Percentiles rank a stretch among this genome's conserved stretches.
These are phyloP conservation scores for Himantopus leucocephalus DNA, from an alignment of 2,113 vertebrate species.

Conservation along the genomic window DNA sequence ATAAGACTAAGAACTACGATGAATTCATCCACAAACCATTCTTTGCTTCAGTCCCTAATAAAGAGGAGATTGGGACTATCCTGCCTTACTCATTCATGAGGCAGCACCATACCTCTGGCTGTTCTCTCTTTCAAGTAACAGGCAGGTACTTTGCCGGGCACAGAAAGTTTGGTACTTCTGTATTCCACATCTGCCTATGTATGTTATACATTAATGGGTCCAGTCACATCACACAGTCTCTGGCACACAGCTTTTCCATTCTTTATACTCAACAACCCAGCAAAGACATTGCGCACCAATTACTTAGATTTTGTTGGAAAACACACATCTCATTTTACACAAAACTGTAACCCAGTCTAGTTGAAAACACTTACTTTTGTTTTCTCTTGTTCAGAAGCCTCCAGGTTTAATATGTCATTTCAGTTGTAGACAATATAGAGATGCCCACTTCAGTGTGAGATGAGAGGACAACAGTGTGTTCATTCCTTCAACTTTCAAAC, in stretches of 20 bases:
- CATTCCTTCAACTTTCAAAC: background rate
- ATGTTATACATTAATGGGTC: background rate
- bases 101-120: background rate
- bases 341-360: background rate
- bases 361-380: background rate
- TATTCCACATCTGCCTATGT: background rate
- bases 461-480: background rate
- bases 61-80: background rate
- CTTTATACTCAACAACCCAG: background rate
- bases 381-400: background rate
- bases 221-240: background rate
- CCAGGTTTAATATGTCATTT: constrained; percentile 12
- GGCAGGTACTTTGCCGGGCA: background rate
- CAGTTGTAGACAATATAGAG: background rate
- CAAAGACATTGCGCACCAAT: rapidly evolving
- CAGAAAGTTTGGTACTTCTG: background rate
- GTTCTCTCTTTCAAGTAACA: background rate
- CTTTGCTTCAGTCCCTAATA: background rate
- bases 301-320: background rate
- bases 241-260: background rate
- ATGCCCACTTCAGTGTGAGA: background rate
- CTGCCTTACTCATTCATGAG: rapidly evolving
- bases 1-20: background rate
- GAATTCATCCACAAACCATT: background rate
- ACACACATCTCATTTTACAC: background rate